Evolutionary conservation across 2,888 invertebrate genomes (phyloP).

Genomic region (Pyrrhosoma nymphula): DNA sequence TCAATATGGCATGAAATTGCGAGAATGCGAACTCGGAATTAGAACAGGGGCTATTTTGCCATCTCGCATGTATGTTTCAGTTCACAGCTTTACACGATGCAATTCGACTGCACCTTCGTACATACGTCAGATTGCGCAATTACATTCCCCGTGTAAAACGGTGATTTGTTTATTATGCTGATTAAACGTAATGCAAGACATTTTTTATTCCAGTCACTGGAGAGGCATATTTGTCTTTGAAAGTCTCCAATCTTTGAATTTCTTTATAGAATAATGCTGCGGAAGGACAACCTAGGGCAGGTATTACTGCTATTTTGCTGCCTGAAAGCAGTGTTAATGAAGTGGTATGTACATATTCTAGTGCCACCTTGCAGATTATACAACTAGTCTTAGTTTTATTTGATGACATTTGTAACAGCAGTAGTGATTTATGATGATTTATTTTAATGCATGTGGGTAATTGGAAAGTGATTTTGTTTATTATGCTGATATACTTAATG

Average conservation of each 20-base stretch:
- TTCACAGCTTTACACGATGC: too few relatives aligned
- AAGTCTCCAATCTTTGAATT: neutral
- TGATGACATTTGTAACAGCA: neutral
- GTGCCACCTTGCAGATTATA: neutral
- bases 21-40: too few relatives aligned
- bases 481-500: too few relatives aligned
- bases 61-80: too few relatives aligned
- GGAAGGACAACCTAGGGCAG: neutral
- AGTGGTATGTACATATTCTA: neutral
- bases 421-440: neutral
- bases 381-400: neutral
- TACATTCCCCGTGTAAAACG: too few relatives aligned
- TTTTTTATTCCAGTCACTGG: neutral
- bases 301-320: neutral
- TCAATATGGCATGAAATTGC: too few relatives aligned
- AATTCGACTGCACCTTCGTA: too few relatives aligned
- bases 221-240: too few relatives aligned
- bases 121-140: too few relatives aligned
- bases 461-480: neutral
- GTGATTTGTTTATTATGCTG: too few relatives aligned
- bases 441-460: neutral
- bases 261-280: neutral
- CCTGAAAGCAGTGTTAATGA: neutral
- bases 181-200: too few relatives aligned
- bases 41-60: too few relatives aligned